phyloP scores from a whole-genome alignment of 1,140 invertebrate genomes.

The Mizuhopecten yessoensis region DNA sequence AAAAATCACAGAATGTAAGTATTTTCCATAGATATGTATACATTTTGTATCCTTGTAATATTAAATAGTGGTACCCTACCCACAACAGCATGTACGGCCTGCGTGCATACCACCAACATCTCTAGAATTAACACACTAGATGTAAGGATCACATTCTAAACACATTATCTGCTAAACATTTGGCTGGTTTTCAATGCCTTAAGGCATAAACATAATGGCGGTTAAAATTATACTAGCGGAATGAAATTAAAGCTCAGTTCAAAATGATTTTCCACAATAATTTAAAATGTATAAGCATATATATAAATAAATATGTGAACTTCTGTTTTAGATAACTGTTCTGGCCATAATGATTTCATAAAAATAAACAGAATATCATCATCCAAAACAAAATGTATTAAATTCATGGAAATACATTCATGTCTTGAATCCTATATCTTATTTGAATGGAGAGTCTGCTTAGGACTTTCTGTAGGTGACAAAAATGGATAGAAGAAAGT shows the following conservation, averaged over 20 bases:
- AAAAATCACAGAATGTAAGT: too few species aligned
- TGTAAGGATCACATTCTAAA: not conserved
- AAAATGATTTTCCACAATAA: slow-evolving; percentile 1
- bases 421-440: not conserved
- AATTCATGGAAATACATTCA: not conserved
- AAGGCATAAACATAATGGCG: not conserved
- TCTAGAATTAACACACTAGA: not conserved
- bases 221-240: not conserved
- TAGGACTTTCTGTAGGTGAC: not conserved
- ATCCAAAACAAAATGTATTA: not conserved
- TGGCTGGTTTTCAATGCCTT: slow-evolving; percentile 8
- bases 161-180: not conserved
- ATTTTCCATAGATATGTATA: not conserved
- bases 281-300: not conserved
- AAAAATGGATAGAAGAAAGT: not conserved
- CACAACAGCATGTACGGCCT: not conserved
- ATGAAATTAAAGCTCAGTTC: slow-evolving; percentile 34
- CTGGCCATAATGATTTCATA: slow-evolving; percentile 10
- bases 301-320: not conserved
- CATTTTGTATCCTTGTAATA: not conserved
- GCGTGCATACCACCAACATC: not conserved
- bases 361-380: not conserved
- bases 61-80: not conserved
- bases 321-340: not conserved
- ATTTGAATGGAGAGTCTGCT: not conserved